Conservation (phyloP, 2,888 invertebrate genomes). For the Agrochola macilenta region DNA sequence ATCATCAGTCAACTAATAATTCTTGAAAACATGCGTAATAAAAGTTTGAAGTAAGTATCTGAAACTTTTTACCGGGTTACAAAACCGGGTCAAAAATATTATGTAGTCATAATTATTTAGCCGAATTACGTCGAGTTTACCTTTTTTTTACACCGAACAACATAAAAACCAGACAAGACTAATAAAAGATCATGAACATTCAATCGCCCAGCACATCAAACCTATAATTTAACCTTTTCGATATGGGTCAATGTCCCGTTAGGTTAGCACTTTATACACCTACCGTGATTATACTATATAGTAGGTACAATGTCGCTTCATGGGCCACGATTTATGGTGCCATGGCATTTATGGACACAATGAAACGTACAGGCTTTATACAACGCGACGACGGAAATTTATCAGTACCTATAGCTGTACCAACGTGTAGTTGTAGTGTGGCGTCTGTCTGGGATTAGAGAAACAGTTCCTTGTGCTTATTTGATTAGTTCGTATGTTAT, state of each 20-base stretch:
- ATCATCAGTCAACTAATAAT: conserved; percentile 13
- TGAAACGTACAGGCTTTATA: conserved; percentile 59
- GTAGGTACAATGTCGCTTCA: conserved; percentile 79
- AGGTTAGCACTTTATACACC: conserved; percentile 69
- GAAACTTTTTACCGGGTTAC: conserved; percentile 36
- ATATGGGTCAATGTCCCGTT: conserved; percentile 85
- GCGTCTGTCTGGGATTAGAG: conserved; percentile 6
- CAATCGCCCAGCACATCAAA: conserved; percentile 41
- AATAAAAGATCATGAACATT: conserved; percentile 40
- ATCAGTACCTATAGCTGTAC: conserved; percentile 10
- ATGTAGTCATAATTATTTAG: background rate
- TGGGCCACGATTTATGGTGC: conserved; percentile 83
- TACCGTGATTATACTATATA: conserved; percentile 69
- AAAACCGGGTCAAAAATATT: conserved; percentile 41
- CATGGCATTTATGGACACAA: conserved; percentile 86
- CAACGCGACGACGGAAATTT: conserved; percentile 67
- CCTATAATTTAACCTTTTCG: conserved; percentile 74
- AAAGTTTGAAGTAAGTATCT: conserved; percentile 17
- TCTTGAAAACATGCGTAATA: conserved; percentile 16
- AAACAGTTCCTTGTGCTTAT: conserved; percentile 1
- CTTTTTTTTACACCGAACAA: conserved; percentile 11
- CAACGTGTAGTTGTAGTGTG: background rate
- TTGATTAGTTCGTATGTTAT: background rate
- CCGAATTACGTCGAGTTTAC: conserved; percentile 4
- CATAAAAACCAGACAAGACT: conserved; percentile 28